These are phyloP conservation scores for Colletes collaris DNA, from an alignment of 2,888 invertebrate genomes.

Conservation along the genomic window DNA sequence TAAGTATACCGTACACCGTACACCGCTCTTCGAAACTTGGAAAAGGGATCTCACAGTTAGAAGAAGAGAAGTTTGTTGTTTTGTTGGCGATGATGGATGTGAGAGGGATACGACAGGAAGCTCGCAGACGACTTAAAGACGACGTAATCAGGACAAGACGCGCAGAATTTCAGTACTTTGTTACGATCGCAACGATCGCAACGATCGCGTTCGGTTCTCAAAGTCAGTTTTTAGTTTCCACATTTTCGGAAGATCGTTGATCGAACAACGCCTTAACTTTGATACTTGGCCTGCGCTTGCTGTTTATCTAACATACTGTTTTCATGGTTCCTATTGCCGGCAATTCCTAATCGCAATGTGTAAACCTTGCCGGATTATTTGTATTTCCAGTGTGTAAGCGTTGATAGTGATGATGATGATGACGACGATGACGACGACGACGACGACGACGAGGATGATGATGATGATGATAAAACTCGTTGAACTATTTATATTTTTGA, in stretches of 20 bases:
- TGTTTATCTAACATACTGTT: slow-evolving; percentile 47
- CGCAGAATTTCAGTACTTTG: not conserved
- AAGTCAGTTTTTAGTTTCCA: not conserved
- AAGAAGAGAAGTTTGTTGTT: slow-evolving; percentile 28
- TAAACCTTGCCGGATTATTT: slow-evolving; percentile 54
- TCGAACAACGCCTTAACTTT: not conserved
- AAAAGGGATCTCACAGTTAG: slow-evolving; percentile 30
- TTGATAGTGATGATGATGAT: slow-evolving; percentile 17
- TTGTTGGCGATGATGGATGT: slow-evolving; percentile 31
- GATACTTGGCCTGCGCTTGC: slow-evolving; percentile 39
- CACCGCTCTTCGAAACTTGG: slow-evolving; percentile 51
- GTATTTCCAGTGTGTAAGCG: slow-evolving; percentile 50
- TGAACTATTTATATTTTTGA: slow-evolving; percentile 61
- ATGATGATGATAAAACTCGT: slow-evolving; percentile 37
- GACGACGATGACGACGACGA: not conserved
- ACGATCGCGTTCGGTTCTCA: no score
- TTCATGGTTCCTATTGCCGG: slow-evolving; percentile 68
- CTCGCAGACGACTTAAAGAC: slow-evolving; percentile 11
- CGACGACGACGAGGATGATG: slow-evolving; percentile 21
- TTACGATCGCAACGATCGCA: not conserved
- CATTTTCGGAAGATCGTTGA: not conserved
- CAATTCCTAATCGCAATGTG: slow-evolving; percentile 55
- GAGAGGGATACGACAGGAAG: slow-evolving; percentile 29
- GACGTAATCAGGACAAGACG: no score
- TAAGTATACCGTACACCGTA: slow-evolving; percentile 41